phyloP scores from a whole-genome alignment of 2,113 vertebrate genomes.

The Lonchura striata region DNA sequence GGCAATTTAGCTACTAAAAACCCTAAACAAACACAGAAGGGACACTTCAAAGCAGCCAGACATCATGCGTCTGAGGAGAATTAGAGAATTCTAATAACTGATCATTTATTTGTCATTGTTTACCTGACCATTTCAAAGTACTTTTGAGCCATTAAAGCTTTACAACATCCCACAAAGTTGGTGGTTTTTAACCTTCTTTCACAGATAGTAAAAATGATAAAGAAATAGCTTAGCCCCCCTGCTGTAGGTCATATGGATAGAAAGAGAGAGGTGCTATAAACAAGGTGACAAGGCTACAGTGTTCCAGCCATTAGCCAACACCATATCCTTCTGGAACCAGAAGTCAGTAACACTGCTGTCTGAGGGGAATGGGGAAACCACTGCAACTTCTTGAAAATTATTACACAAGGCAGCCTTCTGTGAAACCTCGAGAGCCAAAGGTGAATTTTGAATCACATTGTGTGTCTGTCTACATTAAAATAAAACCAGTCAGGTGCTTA shows the following conservation, averaged over 20 bases:
- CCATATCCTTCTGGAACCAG: constrained; percentile 30
- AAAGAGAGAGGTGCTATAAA: neutral
- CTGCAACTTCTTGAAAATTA: neutral
- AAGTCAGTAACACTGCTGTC: neutral
- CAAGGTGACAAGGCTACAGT: neutral
- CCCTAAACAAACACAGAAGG: neutral
- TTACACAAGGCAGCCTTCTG: neutral
- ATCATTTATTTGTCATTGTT: neutral
- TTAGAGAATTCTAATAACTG: neutral
- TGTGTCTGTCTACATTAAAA: neutral
- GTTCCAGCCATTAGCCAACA: constrained; percentile 23
- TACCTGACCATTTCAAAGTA: neutral
- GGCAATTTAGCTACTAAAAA: neutral
- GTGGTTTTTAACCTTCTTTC: constrained; percentile 4
- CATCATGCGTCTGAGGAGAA: neutral
- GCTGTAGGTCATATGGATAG: neutral
- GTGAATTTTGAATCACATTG: neutral
- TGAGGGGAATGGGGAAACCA: neutral
- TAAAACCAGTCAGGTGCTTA: neutral
- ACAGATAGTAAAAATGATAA: constrained; percentile 14
- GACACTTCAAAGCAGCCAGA: neutral
- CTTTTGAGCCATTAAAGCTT: constrained; percentile 14
- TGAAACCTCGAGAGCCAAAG: neutral
- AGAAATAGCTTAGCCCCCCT: neutral
- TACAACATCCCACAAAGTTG: neutral